Evolutionary conservation across 2,113 vertebrate genomes (phyloP).

Genomic region (Labrus mixtus): DNA sequence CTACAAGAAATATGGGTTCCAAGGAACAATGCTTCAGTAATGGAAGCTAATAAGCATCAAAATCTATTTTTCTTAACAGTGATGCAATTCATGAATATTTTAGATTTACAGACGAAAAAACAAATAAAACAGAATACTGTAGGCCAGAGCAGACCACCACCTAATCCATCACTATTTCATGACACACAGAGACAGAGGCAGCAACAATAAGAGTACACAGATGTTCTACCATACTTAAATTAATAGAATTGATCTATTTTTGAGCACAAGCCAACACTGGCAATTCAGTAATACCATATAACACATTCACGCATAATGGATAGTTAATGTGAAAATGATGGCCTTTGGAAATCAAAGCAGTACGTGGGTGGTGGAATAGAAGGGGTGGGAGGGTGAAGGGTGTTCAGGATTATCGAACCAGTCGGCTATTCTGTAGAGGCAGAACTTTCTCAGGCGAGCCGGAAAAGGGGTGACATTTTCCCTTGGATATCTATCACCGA

Average conservation of each 20-base stretch:
- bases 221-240: constrained; percentile 51
- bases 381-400: constrained; percentile 40
- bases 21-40: not conserved
- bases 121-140: too few species aligned
- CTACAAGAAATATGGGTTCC: not conserved
- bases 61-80: not conserved
- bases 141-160: not conserved
- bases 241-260: constrained; percentile 26
- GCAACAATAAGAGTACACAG: constrained; percentile 49
- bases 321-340: constrained; percentile 71
- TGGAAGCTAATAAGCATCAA: too few species aligned
- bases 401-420: constrained; percentile 57
- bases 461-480: constrained; percentile 69
- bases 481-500: constrained; percentile 64
- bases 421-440: not conserved
- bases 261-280: constrained; percentile 33
- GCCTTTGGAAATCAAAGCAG: constrained; percentile 66
- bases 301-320: constrained; percentile 66
- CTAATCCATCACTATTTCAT: constrained; percentile 45
- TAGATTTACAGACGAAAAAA: too few species aligned
- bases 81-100: too few species aligned
- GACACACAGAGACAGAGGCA: constrained; percentile 30
- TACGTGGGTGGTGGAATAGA: constrained; percentile 52
- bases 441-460: constrained; percentile 38
- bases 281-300: constrained; percentile 38